Evolutionary conservation across 1,140 invertebrate species (phyloP).

Genomic region (Lepidurus apus): DNA sequence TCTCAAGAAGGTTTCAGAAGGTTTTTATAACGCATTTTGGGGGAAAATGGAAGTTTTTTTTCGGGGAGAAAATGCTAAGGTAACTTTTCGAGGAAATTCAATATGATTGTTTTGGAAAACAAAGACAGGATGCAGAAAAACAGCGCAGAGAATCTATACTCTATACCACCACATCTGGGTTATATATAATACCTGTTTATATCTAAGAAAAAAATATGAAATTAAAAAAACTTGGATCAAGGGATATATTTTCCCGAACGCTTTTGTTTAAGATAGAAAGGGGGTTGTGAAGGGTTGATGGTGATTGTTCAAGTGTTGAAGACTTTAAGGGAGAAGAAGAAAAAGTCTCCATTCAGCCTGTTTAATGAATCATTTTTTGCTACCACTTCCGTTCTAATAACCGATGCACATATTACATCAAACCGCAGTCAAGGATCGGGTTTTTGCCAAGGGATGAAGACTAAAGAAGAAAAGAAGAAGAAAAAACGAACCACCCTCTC

Average conservation of each 20-base stretch:
- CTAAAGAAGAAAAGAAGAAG: background rate
- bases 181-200: background rate
- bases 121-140: slow-evolving; percentile 19
- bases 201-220: too few species aligned
- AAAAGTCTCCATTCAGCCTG: slow-evolving; percentile 19
- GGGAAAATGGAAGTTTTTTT: too few species aligned
- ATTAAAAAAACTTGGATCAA: background rate
- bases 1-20: too few species aligned
- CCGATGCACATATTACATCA: slow-evolving; percentile 10
- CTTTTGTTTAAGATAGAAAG: background rate
- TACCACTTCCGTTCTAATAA: slow-evolving; percentile 22
- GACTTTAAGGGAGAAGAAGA: too few species aligned
- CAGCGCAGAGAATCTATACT: slow-evolving; percentile 12
- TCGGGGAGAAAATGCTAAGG: background rate
- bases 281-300: background rate
- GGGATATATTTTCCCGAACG: background rate
- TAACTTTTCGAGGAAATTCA: background rate
- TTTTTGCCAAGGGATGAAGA: background rate
- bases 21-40: too few species aligned
- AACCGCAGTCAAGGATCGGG: slow-evolving; percentile 5
- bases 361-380: slow-evolving; percentile 22
- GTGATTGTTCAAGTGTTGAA: too few species aligned
- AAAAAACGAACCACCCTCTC: background rate
- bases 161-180: background rate
- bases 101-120: slow-evolving; percentile 1